phyloP scores from a whole-genome alignment of 1,140 invertebrate species.

The Arctopsyche grandis region DNA sequence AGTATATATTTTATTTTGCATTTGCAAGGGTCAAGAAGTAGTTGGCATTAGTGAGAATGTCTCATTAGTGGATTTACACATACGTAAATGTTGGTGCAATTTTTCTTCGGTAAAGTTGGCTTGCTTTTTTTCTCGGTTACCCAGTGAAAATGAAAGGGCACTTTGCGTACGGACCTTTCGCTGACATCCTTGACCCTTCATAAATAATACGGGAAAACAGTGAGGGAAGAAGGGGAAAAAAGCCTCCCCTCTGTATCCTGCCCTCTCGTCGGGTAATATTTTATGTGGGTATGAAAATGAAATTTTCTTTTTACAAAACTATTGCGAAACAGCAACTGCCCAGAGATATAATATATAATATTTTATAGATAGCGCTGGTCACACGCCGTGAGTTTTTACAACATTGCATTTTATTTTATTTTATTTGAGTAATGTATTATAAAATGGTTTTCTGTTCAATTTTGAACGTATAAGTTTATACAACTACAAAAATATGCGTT shows the following conservation, averaged over 20 bases:
- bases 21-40: not conserved
- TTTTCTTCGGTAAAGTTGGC: conserved; percentile 28
- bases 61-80: conserved; percentile 10
- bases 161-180: conserved; percentile 42
- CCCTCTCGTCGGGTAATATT: conserved; percentile 34
- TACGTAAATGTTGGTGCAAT: conserved; percentile 24
- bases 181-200: conserved; percentile 46
- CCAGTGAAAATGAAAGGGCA: conserved; percentile 37
- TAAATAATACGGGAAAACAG: conserved; percentile 45
- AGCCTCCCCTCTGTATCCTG: not conserved
- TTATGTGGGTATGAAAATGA: conserved; percentile 42
- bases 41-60: not conserved
- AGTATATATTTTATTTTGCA: too few species aligned
- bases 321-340: conserved; percentile 41
- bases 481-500: too few species aligned
- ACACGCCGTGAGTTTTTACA: not conserved
- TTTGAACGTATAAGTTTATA: too few species aligned
- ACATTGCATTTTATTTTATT: too few species aligned
- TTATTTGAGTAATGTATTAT: too few species aligned
- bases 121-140: conserved; percentile 9
- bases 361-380: conserved; percentile 28
- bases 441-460: too few species aligned
- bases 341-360: conserved; percentile 30
- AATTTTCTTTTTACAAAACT: conserved; percentile 43
- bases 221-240: conserved; percentile 16